Evolutionary conservation across 1,140 invertebrate genomes (phyloP).

Genomic region (Dendroctonus valens): DNA sequence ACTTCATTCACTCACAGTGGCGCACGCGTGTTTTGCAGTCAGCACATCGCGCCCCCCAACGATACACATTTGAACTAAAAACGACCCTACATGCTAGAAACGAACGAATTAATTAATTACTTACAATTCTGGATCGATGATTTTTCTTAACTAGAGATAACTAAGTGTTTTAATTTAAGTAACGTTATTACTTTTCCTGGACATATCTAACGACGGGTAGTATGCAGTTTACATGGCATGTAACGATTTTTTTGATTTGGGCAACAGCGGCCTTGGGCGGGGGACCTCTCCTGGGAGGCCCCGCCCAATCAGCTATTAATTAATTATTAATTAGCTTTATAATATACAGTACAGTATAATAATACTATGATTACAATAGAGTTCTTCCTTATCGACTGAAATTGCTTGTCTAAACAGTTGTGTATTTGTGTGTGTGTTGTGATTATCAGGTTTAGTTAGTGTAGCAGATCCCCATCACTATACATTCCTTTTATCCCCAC

Average conservation of each 20-base stretch:
- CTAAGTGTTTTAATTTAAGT: slow-evolving; percentile 42
- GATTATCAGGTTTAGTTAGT: slow-evolving; percentile 48
- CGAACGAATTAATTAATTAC: not conserved
- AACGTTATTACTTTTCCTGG: slow-evolving; percentile 42
- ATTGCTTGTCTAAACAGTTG: slow-evolving; percentile 44
- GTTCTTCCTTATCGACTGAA: slow-evolving; percentile 37
- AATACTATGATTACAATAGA: slow-evolving; percentile 45
- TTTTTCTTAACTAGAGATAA: slow-evolving; percentile 39
- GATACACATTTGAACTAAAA: too few relatives aligned
- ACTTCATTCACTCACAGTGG: too few relatives aligned
- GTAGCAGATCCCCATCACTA: slow-evolving; percentile 40
- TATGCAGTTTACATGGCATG: slow-evolving; percentile 49
- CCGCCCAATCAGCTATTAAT: slow-evolving; percentile 19
- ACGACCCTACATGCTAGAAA: too few relatives aligned
- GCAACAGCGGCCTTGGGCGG: slow-evolving; percentile 21
- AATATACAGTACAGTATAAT: slow-evolving; percentile 37
- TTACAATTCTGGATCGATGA: slow-evolving; percentile 38
- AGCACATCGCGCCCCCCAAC: too few relatives aligned
- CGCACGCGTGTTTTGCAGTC: too few relatives aligned
- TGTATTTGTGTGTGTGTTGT: slow-evolving; percentile 32
- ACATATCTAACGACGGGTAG: slow-evolving; percentile 46
- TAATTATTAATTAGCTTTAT: too few relatives aligned
- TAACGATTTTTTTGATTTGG: slow-evolving; percentile 43
- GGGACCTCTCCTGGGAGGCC: slow-evolving; percentile 16
- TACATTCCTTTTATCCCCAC: slow-evolving; percentile 37